phyloP scores from a whole-genome alignment of 1,140 invertebrate species.

The Halictus rubicundus region DNA sequence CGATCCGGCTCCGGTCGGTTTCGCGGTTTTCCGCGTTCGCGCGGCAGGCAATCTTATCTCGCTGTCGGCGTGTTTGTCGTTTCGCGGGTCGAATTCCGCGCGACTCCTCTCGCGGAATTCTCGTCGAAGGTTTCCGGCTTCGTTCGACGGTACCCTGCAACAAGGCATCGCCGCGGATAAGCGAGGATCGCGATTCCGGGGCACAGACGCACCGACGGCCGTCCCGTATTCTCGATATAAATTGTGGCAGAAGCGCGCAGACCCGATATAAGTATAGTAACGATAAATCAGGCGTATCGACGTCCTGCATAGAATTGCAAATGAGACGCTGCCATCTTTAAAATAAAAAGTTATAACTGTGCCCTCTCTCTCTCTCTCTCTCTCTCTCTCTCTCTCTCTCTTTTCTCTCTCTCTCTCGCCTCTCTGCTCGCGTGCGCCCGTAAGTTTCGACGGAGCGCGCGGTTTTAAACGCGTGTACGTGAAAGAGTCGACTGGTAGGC shows the following conservation, averaged over 20 bases:
- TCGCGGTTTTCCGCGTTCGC: too few species aligned
- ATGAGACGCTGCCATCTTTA: constrained; percentile 79
- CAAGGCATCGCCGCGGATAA: not conserved
- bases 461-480: constrained; percentile 33
- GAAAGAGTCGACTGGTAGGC: not conserved
- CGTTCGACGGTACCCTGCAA: not conserved
- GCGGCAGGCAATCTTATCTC: too few species aligned
- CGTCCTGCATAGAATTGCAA: constrained; percentile 80
- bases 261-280: constrained; percentile 76
- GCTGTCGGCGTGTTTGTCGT: too few species aligned
- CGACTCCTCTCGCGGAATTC: not conserved
- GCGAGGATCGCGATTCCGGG: not conserved
- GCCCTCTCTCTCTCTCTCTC: constrained; percentile 37
- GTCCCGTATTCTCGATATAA: constrained; percentile 65
- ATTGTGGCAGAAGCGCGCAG: constrained; percentile 67
- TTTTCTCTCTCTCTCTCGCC: constrained; percentile 26
- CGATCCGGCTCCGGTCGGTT: too few species aligned
- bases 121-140: not conserved
- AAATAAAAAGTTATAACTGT: constrained; percentile 77
- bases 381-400: too few species aligned
- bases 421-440: constrained; percentile 36
- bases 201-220: not conserved
- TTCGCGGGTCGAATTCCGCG: not conserved
- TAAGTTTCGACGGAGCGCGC: constrained; percentile 38
- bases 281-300: constrained; percentile 81